phyloP scores from a whole-genome alignment of 2,797 vertebrate species.

The Gorsachius magnificus region DNA sequence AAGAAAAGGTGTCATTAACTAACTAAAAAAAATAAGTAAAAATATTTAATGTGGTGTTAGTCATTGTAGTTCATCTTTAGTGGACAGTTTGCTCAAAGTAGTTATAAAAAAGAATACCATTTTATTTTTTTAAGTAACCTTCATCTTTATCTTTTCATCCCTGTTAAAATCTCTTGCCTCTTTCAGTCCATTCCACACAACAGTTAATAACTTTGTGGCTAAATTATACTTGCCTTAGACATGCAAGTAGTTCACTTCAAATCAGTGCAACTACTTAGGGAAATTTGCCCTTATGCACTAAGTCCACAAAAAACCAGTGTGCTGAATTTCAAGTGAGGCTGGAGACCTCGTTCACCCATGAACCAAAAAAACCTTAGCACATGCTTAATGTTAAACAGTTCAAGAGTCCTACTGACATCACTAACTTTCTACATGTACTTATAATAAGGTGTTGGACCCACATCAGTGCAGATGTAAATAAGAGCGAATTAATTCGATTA shows the following conservation, averaged over 20 bases:
- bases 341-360: neutral
- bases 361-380: neutral
- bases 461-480: neutral
- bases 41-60: slow-evolving; percentile 15
- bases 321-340: neutral
- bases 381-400: neutral
- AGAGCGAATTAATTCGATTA: neutral
- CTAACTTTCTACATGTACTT: neutral
- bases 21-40: slow-evolving; percentile 20
- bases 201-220: neutral
- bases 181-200: neutral
- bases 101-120: neutral
- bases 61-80: neutral
- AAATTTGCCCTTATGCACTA: neutral
- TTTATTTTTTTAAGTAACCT: neutral
- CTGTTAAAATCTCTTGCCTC: neutral
- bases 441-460: neutral
- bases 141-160: neutral
- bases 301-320: neutral
- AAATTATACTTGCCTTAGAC: neutral
- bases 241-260: slow-evolving; percentile 1
- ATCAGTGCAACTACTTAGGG: neutral
- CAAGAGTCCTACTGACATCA: neutral
- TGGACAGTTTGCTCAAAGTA: slow-evolving; percentile 28
- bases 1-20: slow-evolving; percentile 23